A percentile compares a stretch with the other conserved stretches of the same genome.
Evolutionary conservation across 1,140 invertebrate genomes (phyloP).

Genomic region (Lerema accius): DNA sequence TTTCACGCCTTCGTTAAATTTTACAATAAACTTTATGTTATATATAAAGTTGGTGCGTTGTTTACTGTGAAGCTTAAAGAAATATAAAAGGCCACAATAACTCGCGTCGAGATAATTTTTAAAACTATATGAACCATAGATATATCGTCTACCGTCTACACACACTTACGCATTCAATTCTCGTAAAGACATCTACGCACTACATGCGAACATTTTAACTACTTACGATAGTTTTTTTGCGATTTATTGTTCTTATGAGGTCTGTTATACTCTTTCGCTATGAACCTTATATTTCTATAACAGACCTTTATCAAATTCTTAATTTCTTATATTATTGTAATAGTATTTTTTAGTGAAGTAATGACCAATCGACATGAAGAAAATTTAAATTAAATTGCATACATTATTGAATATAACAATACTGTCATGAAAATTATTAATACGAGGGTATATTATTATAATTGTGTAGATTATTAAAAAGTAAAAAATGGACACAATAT

Average conservation of each 20-base stretch:
- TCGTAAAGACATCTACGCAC: slow-evolving; percentile 26
- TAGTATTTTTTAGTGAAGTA: too few species aligned
- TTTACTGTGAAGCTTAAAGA: slow-evolving; percentile 1
- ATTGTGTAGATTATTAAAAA: slow-evolving; percentile 42
- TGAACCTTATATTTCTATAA: too few species aligned
- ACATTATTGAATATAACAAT: slow-evolving; percentile 9
- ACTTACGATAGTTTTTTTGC: slow-evolving; percentile 8
- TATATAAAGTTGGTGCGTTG: slow-evolving; percentile 17
- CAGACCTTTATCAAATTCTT: too few species aligned
- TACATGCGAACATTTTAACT: slow-evolving; percentile 19
- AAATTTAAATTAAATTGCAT: too few species aligned
- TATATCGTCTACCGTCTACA: slow-evolving; percentile 18
- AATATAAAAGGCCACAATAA: slow-evolving; percentile 9
- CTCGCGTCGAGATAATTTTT: background rate
- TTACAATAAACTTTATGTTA: background rate
- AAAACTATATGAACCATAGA: slow-evolving; percentile 8
- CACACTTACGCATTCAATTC: slow-evolving; percentile 16
- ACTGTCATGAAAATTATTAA: slow-evolving; percentile 19
- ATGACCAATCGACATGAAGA: too few species aligned
- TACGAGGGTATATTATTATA: slow-evolving; percentile 42
- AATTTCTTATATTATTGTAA: background rate
- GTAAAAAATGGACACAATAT: slow-evolving; percentile 38
- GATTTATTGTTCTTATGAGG: slow-evolving; percentile 9
- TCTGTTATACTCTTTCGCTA: too few species aligned
- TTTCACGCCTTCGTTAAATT: background rate